Conservation (phyloP, 2,113 vertebrate species). For the Paratilapia polleni region DNA sequence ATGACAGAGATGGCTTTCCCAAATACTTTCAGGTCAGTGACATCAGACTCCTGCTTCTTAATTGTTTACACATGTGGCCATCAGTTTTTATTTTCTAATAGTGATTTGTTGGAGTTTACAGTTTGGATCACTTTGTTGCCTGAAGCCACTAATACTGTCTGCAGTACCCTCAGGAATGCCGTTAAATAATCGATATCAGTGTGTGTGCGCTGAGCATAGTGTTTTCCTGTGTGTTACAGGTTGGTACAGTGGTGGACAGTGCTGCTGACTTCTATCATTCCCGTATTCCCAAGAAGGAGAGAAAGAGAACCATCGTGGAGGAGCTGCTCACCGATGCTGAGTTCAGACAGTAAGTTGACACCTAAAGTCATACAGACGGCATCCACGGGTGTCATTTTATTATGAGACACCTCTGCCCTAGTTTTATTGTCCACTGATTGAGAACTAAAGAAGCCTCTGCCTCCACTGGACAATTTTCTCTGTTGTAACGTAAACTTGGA, state of each 20-base stretch:
- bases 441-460: background rate
- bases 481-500: background rate
- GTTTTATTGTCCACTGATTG: no score
- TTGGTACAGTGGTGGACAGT: slow-evolving; percentile 92
- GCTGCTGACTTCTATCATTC: slow-evolving; percentile 94
- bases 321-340: slow-evolving; percentile 93
- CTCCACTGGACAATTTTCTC: background rate
- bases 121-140: background rate
- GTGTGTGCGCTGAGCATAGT: background rate
- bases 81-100: background rate
- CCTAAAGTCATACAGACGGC: no score
- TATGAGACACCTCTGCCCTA: background rate
- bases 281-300: slow-evolving; percentile 91
- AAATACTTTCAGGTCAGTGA: slow-evolving; percentile 93
- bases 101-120: background rate
- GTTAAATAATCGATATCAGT: background rate
- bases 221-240: slow-evolving; percentile 70
- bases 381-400: background rate
- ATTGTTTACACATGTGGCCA: background rate
- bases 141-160: background rate
- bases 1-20: slow-evolving; percentile 92
- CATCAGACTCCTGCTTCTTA: background rate
- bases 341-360: slow-evolving; percentile 86
- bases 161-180: background rate
- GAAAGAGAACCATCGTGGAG: slow-evolving; percentile 97